Evolutionary conservation across 2,888 invertebrate genomes (phyloP).

Genomic region (Leptopilina drosophilae): DNA sequence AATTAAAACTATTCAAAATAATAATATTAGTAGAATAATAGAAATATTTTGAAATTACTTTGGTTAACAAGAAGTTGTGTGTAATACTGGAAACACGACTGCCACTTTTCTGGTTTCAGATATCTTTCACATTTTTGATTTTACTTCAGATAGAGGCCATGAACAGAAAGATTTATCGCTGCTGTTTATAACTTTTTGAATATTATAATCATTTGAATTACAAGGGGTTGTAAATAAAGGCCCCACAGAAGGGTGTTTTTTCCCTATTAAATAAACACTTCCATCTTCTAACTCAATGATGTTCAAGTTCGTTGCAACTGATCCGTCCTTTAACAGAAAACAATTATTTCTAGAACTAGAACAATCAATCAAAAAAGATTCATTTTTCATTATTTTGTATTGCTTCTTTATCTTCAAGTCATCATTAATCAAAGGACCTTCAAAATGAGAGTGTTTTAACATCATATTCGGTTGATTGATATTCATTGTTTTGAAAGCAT

Average conservation of each 20-base stretch:
- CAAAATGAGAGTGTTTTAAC: background rate
- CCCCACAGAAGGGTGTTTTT: slow-evolving; percentile 1
- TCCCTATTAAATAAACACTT: slow-evolving; percentile 33
- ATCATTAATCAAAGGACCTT: no score
- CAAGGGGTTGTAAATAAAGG: slow-evolving; percentile 25
- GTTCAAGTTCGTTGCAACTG: slow-evolving; percentile 16
- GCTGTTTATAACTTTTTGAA: slow-evolving; percentile 18
- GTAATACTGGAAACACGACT: slow-evolving; percentile 11
- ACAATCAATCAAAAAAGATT: no score
- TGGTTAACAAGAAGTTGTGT: background rate
- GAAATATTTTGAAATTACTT: background rate
- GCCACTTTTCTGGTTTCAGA: background rate
- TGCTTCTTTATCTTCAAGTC: no score
- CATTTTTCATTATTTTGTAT: no score
- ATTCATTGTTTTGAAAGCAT: background rate
- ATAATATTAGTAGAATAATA: background rate
- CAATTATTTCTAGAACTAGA: no score
- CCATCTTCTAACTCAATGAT: slow-evolving; percentile 21
- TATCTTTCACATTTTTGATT: slow-evolving; percentile 9
- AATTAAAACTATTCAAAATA: background rate
- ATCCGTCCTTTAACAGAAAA: slow-evolving; percentile 11
- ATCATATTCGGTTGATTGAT: slow-evolving; percentile 19
- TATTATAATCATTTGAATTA: slow-evolving; percentile 23
- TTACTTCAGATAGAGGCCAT: background rate
- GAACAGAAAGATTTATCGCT: background rate